These are phyloP conservation scores for Megaustenia siamemsis DNA, from an alignment of 2,888 invertebrate species.

Conservation along the genomic window DNA sequence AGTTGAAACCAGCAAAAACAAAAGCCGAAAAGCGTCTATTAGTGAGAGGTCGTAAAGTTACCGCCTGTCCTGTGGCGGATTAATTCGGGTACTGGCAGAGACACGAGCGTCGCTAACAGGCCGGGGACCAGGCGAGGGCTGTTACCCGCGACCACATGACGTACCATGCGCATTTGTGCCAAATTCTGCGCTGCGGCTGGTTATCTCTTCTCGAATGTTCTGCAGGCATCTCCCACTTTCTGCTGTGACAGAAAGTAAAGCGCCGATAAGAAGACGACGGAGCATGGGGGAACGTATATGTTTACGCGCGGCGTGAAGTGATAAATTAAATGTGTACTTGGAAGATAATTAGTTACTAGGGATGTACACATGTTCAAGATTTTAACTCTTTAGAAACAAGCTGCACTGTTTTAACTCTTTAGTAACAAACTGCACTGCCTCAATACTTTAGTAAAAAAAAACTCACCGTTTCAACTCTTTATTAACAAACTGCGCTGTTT, in stretches of 20 bases:
- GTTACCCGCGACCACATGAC: constrained; percentile 11
- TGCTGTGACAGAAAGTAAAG: background rate
- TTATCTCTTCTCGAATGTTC: background rate
- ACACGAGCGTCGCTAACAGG: background rate
- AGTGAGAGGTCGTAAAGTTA: background rate
- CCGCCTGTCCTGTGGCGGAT: background rate
- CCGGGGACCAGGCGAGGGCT: background rate
- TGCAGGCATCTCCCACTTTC: background rate
- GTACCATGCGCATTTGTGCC: background rate
- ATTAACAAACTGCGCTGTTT: too few species aligned
- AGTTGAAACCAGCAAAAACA: background rate
- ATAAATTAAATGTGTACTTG: too few species aligned
- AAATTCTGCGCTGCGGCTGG: background rate
- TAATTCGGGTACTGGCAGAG: constrained; percentile 1
- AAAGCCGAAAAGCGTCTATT: constrained; percentile 11
- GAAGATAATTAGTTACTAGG: too few species aligned
- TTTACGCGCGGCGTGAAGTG: too few species aligned
- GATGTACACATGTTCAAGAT: too few species aligned
- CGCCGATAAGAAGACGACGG: background rate
- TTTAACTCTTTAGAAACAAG: too few species aligned
- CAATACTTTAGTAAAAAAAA: too few species aligned
- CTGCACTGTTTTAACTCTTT: too few species aligned
- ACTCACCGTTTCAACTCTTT: too few species aligned
- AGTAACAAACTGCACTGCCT: too few species aligned
- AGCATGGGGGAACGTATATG: too few species aligned